A percentile compares a stretch with the other conserved stretches of the same genome.
Evolutionary conservation across 2,113 vertebrate genomes (phyloP).

Genomic region (Opisthocomus hoazin): DNA sequence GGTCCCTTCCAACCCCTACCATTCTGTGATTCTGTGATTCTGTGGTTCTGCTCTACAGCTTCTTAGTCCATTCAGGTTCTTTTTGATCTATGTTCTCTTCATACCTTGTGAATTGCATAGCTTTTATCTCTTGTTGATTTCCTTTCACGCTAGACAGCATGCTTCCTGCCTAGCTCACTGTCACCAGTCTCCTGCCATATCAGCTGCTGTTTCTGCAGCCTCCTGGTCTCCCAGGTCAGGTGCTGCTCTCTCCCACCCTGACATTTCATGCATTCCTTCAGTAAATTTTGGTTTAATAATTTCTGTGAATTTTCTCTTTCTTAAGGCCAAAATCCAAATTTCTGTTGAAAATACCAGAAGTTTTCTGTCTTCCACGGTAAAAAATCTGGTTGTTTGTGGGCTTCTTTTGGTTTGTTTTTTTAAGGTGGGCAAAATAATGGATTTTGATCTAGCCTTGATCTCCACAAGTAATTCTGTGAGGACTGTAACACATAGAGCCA

Average conservation of each 20-base stretch:
- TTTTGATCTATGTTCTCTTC: neutral
- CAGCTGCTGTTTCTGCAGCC: neutral
- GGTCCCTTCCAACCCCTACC: no score
- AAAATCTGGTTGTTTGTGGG: neutral
- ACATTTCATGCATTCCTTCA: neutral
- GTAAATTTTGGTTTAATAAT: neutral
- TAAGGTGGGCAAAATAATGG: neutral
- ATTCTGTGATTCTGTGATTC: no score
- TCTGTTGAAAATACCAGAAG: neutral
- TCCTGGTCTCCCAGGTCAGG: neutral
- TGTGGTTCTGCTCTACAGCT: neutral
- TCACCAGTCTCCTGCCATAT: neutral
- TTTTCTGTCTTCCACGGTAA: neutral
- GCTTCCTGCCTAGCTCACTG: neutral
- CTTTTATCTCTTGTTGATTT: neutral
- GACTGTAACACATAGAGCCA: neutral
- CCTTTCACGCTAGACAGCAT: rapidly evolving
- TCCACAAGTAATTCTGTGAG: neutral
- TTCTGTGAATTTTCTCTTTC: neutral
- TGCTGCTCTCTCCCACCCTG: neutral
- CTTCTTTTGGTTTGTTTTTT: neutral
- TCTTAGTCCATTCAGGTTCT: neutral
- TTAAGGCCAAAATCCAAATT: neutral
- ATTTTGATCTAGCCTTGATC: neutral
- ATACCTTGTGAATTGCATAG: neutral